Conservation (phyloP, 2,113 vertebrate species). For the Phalacrocorax pelagicus region DNA sequence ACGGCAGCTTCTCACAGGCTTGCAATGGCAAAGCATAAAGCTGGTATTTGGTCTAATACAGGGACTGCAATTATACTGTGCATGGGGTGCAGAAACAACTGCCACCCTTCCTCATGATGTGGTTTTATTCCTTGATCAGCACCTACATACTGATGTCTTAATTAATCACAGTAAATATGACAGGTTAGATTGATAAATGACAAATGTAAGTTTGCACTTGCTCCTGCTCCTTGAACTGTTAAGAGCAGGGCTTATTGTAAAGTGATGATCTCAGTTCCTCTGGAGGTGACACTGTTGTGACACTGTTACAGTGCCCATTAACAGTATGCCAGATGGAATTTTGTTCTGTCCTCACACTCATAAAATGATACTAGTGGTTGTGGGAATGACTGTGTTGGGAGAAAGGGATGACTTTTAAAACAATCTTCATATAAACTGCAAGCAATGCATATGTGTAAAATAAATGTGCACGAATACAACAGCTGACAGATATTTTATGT, state of each 20-base stretch:
- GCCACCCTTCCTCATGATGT: not conserved
- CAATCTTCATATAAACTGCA: constrained; percentile 15
- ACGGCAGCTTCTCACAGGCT: not conserved
- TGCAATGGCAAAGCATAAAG: not conserved
- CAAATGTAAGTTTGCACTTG: constrained; percentile 49
- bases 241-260: constrained; percentile 45
- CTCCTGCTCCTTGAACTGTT: constrained; percentile 52
- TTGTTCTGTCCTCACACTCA: constrained; percentile 68
- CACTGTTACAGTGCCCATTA: constrained; percentile 64
- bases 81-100: not conserved
- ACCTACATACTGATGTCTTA: not conserved
- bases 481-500: not conserved
- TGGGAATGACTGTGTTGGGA: constrained; percentile 35
- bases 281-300: constrained; percentile 67
- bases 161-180: constrained; percentile 64
- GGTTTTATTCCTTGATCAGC: constrained; percentile 20
- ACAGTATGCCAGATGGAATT: constrained; percentile 74
- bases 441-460: constrained; percentile 42
- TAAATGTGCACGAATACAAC: not conserved
- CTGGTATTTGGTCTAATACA: not conserved
- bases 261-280: constrained; percentile 62
- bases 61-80: not conserved
- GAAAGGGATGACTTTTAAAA: constrained; percentile 49
- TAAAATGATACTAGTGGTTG: constrained; percentile 54
- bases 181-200: constrained; percentile 59